phyloP scores from a whole-genome alignment of 2,888 invertebrate species.

The Zygaena filipendulae region DNA sequence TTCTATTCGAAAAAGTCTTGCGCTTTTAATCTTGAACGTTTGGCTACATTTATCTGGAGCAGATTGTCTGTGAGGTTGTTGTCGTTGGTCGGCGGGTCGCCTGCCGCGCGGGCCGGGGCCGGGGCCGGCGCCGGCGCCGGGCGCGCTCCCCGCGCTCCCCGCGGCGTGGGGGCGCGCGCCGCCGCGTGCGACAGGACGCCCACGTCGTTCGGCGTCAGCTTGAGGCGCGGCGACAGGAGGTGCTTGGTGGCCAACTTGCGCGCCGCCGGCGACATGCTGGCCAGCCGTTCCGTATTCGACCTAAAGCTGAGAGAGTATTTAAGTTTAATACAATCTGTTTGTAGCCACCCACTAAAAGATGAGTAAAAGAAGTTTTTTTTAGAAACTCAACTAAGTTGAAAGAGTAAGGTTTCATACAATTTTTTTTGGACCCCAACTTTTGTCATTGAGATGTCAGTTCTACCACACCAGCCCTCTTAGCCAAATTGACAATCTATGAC shows the following conservation, averaged over 20 bases:
- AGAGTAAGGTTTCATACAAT: too few relatives aligned
- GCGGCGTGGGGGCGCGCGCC: constrained; percentile 25
- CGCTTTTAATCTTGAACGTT: constrained; percentile 79
- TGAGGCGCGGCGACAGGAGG: constrained; percentile 54
- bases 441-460: too few relatives aligned
- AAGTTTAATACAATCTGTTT: neutral
- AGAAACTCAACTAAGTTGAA: too few relatives aligned
- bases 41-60: constrained; percentile 80
- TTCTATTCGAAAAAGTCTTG: constrained; percentile 78
- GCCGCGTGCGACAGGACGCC: constrained; percentile 37
- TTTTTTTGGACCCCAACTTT: too few relatives aligned
- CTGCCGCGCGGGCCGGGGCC: constrained; percentile 1
- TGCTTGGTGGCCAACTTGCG: constrained; percentile 80
- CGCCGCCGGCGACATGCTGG: constrained; percentile 96
- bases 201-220: constrained; percentile 47
- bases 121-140: constrained; percentile 11
- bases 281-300: constrained; percentile 81
- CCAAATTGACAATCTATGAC: too few relatives aligned
- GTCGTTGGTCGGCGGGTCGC: constrained; percentile 25
- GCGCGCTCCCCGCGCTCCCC: constrained; percentile 18
- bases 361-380: too few relatives aligned
- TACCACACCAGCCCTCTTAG: too few relatives aligned
- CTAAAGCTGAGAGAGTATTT: constrained; percentile 47
- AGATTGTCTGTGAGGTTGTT: constrained; percentile 84
- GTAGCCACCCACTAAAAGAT: too few relatives aligned